Percentiles rank a stretch among this genome's conserved stretches.
phyloP scores from a whole-genome alignment of 1,140 invertebrate genomes.

The Bombus confusus region DNA sequence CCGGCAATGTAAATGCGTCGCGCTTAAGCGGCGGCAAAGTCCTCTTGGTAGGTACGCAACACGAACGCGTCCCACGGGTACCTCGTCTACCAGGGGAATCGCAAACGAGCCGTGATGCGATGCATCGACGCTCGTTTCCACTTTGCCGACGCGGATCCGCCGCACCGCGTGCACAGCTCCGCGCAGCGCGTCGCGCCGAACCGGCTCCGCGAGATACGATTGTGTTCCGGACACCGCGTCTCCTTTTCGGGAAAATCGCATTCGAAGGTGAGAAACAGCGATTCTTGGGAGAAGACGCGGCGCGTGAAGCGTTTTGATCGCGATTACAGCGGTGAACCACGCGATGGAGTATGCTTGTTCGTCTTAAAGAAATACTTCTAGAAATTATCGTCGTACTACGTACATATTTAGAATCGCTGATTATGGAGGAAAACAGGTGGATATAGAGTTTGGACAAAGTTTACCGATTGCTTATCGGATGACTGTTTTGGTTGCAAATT shows the following conservation, averaged over 20 bases:
- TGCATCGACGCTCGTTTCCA: conserved; percentile 48
- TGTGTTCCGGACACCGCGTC: conserved; percentile 51
- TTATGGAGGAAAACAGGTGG: no score
- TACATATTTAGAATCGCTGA: no score
- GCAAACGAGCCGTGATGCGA: conserved; percentile 42
- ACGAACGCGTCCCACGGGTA: conserved; percentile 18
- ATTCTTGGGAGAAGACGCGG: conserved; percentile 39
- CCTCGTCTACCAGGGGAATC: conserved; percentile 16
- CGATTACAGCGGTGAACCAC: background rate
- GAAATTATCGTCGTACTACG: no score
- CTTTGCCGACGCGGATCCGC: conserved; percentile 19
- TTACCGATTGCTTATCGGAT: no score
- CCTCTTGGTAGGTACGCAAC: conserved; percentile 2
- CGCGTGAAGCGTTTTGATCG: conserved; percentile 50
- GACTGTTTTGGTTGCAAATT: no score
- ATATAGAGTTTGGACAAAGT: no score
- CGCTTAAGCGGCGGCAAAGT: conserved; percentile 63
- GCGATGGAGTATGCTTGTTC: background rate
- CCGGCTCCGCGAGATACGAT: conserved; percentile 57
- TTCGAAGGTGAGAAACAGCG: no score
- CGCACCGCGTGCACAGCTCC: background rate
- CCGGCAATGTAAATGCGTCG: conserved; percentile 73
- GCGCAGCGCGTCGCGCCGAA: no score
- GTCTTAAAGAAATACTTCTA: background rate
- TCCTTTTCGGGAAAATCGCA: conserved; percentile 69